phyloP scores from a whole-genome alignment of 2,888 invertebrate genomes.

The Ormyrus labotus region DNA sequence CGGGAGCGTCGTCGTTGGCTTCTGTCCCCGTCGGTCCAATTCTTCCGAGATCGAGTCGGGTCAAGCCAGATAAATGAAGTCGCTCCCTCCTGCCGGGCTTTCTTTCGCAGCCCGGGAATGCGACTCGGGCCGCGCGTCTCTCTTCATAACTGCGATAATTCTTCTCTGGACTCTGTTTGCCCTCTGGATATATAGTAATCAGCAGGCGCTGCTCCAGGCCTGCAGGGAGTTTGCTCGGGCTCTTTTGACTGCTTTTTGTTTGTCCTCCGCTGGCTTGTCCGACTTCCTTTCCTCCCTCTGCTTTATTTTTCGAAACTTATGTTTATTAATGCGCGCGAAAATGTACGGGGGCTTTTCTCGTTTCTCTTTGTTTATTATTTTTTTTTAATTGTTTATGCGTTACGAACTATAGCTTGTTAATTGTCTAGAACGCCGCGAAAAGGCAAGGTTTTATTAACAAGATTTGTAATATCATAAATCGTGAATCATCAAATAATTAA shows the following conservation, averaged over 20 bases:
- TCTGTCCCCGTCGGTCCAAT: not conserved
- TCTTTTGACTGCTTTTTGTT: no score
- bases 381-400: no score
- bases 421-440: no score
- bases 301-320: not conserved
- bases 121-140: conserved; percentile 42
- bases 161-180: not conserved
- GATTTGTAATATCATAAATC: no score
- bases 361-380: not conserved
- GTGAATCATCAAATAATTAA: no score
- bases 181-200: conserved; percentile 58
- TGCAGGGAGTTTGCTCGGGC: no score
- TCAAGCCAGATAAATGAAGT: conserved; percentile 56
- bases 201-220: conserved; percentile 19
- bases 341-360: no score
- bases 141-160: conserved; percentile 54
- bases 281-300: conserved; percentile 7
- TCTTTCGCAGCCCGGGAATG: conserved; percentile 7
- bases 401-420: no score
- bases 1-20: no score
- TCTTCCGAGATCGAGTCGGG: conserved; percentile 37
- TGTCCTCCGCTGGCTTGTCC: not conserved
- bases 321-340: no score
- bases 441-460: no score
- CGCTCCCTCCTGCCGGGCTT: not conserved